Evolutionary conservation across 2,888 invertebrate genomes (phyloP).

Genomic region (Thecocarcelia acutangulata): DNA sequence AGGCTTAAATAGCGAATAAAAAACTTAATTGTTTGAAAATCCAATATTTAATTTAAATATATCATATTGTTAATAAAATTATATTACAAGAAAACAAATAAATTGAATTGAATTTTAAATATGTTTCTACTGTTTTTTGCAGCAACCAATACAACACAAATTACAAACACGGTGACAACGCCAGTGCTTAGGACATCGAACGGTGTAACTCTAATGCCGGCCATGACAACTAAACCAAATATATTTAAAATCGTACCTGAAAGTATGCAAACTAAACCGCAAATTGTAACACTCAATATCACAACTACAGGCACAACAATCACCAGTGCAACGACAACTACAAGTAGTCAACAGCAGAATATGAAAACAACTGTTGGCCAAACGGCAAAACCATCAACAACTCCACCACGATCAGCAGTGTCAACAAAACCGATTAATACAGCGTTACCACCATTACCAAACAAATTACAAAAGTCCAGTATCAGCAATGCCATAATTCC

Average conservation of each 20-base stretch:
- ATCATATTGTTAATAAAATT: too few species aligned
- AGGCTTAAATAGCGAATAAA: too few species aligned
- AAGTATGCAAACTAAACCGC: slow-evolving; percentile 62
- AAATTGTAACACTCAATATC: slow-evolving; percentile 54
- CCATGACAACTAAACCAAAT: slow-evolving; percentile 64
- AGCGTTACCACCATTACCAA: slow-evolving; percentile 22
- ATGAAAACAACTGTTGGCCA: not conserved
- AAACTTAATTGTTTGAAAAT: too few species aligned
- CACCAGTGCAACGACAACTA: slow-evolving; percentile 14
- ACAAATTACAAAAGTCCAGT: slow-evolving; percentile 40
- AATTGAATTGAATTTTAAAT: too few species aligned
- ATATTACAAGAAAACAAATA: too few species aligned
- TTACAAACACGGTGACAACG: slow-evolving; percentile 40
- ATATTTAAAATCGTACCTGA: slow-evolving; percentile 67
- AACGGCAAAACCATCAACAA: not conserved
- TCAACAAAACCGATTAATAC: slow-evolving; percentile 18
- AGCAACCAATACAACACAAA: slow-evolving; percentile 59
- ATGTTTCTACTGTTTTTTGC: slow-evolving; percentile 23
- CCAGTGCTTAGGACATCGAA: slow-evolving; percentile 45
- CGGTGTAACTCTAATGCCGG: slow-evolving; percentile 35
- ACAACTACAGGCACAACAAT: slow-evolving; percentile 9
- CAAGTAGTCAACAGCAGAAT: slow-evolving; percentile 16
- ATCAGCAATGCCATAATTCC: not conserved
- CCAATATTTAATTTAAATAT: too few species aligned
- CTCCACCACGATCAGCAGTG: not conserved